phyloP scores from a whole-genome alignment of 2,888 invertebrate genomes.

The Brachyopa scutellaris region DNA sequence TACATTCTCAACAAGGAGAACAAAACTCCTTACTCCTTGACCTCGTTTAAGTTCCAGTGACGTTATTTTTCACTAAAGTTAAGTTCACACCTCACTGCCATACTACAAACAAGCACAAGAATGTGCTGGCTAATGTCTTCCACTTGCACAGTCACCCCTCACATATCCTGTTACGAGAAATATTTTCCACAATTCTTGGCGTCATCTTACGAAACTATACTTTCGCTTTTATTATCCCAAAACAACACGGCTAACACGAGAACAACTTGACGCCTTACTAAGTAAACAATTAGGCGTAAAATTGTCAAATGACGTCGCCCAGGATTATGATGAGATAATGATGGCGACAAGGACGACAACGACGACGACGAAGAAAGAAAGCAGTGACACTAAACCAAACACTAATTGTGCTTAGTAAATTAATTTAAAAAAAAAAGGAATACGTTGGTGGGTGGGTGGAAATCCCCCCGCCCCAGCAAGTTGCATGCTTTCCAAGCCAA shows the following conservation, averaged over 20 bases:
- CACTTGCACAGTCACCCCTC: neutral
- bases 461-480: too few relatives aligned
- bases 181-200: neutral
- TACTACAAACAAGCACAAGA: too few relatives aligned
- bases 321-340: conserved; percentile 32
- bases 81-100: neutral
- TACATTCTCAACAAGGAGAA: too few relatives aligned
- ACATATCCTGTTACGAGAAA: neutral
- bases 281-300: conserved; percentile 34
- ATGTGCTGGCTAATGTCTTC: neutral
- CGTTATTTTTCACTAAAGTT: neutral
- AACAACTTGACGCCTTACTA: conserved; percentile 34
- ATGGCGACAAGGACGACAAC: conserved; percentile 13
- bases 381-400: conserved; percentile 16
- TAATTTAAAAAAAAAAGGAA: conserved; percentile 13
- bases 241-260: neutral
- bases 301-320: conserved; percentile 23
- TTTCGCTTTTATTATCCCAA: conserved; percentile 18
- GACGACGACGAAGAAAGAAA: neutral
- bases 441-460: too few relatives aligned
- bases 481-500: conserved; percentile 28
- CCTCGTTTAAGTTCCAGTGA: neutral
- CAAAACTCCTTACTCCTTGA: too few relatives aligned
- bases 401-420: conserved; percentile 39
- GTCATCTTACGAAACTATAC: conserved; percentile 11